Conservation (phyloP, 2,797 vertebrate species). For the Tinamus major region DNA sequence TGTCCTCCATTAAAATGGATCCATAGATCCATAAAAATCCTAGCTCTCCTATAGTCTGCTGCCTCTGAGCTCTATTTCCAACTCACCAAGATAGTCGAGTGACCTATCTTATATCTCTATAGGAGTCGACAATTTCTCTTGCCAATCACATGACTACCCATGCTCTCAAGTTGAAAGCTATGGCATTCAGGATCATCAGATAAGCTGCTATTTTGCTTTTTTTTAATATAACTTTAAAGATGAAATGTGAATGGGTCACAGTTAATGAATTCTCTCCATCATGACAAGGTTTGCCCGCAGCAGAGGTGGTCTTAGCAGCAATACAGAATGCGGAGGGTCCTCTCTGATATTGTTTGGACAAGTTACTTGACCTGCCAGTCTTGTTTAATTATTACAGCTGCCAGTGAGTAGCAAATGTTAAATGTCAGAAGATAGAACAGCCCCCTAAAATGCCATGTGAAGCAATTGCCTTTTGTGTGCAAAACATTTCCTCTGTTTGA, state of each 20-base stretch:
- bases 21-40: neutral
- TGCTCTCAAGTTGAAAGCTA: neutral
- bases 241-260: neutral
- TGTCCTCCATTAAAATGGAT: too few species aligned
- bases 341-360: slow-evolving; percentile 38
- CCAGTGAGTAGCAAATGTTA: slow-evolving; percentile 45
- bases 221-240: neutral
- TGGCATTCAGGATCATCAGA: neutral
- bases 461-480: neutral
- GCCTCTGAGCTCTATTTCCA: neutral
- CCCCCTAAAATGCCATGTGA: neutral
- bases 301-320: neutral
- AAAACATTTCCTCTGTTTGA: neutral
- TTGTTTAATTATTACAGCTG: slow-evolving; percentile 53
- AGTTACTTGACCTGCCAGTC: slow-evolving; percentile 28
- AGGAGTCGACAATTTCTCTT: neutral
- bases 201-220: slow-evolving; percentile 6
- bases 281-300: slow-evolving; percentile 18
- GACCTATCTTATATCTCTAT: neutral
- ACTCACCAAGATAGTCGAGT: neutral
- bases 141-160: neutral
- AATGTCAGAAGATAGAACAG: slow-evolving; percentile 43
- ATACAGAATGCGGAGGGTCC: neutral
- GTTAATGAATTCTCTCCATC: slow-evolving; percentile 33
- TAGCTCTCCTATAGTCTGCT: neutral